Conservation (phyloP, 2,888 invertebrate genomes). For the Synergus umbraculus region DNA sequence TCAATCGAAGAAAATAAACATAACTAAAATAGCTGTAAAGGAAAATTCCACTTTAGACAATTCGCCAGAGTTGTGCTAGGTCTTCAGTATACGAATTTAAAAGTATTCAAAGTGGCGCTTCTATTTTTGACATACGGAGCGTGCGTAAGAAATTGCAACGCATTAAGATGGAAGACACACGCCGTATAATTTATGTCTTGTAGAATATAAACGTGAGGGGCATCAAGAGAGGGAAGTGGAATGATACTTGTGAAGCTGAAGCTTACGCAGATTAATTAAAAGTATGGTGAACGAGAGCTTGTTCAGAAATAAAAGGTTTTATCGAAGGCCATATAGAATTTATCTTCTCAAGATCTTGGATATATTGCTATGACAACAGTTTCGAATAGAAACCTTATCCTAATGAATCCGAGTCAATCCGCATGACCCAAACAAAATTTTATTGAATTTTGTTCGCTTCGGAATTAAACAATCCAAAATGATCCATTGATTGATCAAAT, state of each 20-base stretch:
- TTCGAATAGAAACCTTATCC: too few species aligned
- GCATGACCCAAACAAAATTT: too few species aligned
- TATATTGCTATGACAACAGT: too few species aligned
- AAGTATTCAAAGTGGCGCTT: constrained; percentile 27
- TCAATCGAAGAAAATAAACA: too few species aligned
- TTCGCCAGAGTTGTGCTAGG: neutral
- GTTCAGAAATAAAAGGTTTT: too few species aligned
- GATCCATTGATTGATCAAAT: too few species aligned
- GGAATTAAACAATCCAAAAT: too few species aligned
- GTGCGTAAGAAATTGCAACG: constrained; percentile 30
- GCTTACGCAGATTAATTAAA: constrained; percentile 36
- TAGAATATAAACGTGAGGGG: constrained; percentile 31
- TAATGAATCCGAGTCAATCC: too few species aligned
- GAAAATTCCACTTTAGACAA: neutral
- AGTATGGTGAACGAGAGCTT: neutral
- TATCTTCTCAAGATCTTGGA: too few species aligned
- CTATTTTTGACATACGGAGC: constrained; percentile 28
- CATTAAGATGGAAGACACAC: constrained; percentile 25
- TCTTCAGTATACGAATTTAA: neutral
- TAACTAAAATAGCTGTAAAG: too few species aligned
- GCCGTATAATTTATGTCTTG: constrained; percentile 37
- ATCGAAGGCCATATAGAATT: too few species aligned
- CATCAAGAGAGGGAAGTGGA: constrained; percentile 27
- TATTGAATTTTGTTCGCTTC: too few species aligned
- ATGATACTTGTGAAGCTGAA: constrained; percentile 32